Evolutionary conservation across 2,888 invertebrate species (phyloP).

Genomic region (Syrphus vitripennis): DNA sequence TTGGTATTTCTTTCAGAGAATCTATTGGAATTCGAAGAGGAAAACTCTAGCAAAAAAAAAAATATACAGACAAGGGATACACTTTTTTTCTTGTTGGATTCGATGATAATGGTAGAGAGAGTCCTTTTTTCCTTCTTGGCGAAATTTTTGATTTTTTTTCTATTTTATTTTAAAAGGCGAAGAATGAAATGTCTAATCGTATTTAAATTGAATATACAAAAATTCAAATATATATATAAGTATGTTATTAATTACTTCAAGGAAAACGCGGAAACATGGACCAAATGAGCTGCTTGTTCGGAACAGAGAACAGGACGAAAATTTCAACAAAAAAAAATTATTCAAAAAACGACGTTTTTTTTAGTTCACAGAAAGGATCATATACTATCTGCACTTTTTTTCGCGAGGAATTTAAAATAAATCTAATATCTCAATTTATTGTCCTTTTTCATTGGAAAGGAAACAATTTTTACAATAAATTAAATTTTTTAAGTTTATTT

Average conservation of each 20-base stretch:
- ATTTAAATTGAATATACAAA: neutral
- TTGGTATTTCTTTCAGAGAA: neutral
- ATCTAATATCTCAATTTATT: neutral
- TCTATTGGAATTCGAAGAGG: neutral
- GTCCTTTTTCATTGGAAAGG: neutral
- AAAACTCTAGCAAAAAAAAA: neutral
- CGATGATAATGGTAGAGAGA: constrained; percentile 28
- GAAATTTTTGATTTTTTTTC: neutral
- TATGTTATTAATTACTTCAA: constrained; percentile 40
- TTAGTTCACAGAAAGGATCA: neutral
- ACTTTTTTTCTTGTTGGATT: constrained; percentile 49
- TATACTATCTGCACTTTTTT: constrained; percentile 18
- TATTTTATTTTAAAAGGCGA: neutral
- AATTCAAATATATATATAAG: neutral
- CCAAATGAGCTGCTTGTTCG: neutral
- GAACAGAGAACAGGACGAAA: constrained; percentile 26
- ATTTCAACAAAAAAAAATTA: neutral
- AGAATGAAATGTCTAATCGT: neutral
- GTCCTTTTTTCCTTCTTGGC: constrained; percentile 4
- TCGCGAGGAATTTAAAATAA: neutral
- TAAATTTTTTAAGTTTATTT: neutral
- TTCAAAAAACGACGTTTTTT: neutral
- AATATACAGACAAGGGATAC: constrained; percentile 55
- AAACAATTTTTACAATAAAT: no score
- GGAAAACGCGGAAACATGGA: constrained; percentile 40